Evolutionary conservation across 2,797 vertebrate species (phyloP), one percentile per base, ranked within the genome.

Genomic region (Discoglossus pictus): DNA sequence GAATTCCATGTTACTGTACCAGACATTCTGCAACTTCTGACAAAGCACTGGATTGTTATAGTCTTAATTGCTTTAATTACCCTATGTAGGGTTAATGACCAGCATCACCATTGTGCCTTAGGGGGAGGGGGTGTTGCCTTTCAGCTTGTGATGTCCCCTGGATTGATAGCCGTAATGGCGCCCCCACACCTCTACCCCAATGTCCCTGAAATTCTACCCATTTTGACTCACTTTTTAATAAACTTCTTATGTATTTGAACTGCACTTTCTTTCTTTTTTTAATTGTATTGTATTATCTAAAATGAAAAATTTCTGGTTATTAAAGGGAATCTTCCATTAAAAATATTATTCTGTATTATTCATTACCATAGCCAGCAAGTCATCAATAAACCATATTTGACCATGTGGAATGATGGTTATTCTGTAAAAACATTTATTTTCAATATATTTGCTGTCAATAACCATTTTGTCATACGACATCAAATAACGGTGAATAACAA

Each of bases 121-220:
- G 38, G 6, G n/a, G 36, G 21, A 3, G 21, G 38, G 16, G 13
- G 16, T 16, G 15, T 34, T 8, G 6, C 13, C 55, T 21, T 52
- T 18, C 16, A 51, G 65, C 65, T 60, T 68, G 65, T 68, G 65
- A 68, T 43, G 25, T 68, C 47, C n/a, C 20, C 16, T 24, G 47
- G 65, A 68, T 51, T 52, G 65, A 68, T 68, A 61, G 65, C 55
- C 38, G 21, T 42, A 18, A 52, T 18, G 35, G 13, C 10, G 7
- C 3, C 35, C 18, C 21, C 35, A 1, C 15, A 13, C 20, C 15
- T 65, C 3, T 42, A 44, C 24, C 24, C 50, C 18, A 10, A 16
- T 13, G 43, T 24, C 24, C 44, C 36, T 25, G 44, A 24, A 52
- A 51, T 36, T 50, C 20, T 43, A 39, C 46, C 13, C 11, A 10